Base-by-base conservation (phyloP, 2,797 vertebrate genomes). In the Todus mexicanus region DNA sequence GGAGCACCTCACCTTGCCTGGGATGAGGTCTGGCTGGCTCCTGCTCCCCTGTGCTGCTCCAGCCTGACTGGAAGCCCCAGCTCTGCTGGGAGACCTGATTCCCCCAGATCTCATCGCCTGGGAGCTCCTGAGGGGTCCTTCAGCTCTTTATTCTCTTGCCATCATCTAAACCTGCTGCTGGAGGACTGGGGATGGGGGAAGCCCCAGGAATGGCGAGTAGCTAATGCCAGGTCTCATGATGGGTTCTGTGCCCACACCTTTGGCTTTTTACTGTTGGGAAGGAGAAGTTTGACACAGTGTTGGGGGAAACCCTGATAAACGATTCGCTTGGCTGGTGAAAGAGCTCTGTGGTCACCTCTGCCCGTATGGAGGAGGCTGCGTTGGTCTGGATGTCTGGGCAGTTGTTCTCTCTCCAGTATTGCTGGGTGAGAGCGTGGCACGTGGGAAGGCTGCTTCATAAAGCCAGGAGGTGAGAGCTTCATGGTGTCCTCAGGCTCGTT, bases 31-130 rank as follows among this genome's bases (percentile, higher is more conserved):
- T 27, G 40, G 6, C 40, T 18, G 53, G 23, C 6, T n/a, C 19
- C 53, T 53, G n/a, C 47, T 69, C 23, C 63, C 42, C 31, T 4
- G 4, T 29, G 25, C 51, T 48, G 27, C n/a, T 64, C 18, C 82
- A 33, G 60, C 53, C n/a, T 42, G 47, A 26, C 29, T 51, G 73
- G 47, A 22, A 38, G 33, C 43, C 56, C 21, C 51, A 72, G 53
- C 54, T 59, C 71, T 73, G 12, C 43, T 59, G 31, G 13, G 18
- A 56, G 26, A 66, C 61, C 16, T 12, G 7, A 16, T 16, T 38
- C 7, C 15, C 16, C 26, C 17, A 0, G 0, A 42, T 77, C 18
- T 56, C 3, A 0, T 53, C 61, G 22, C 66, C 25, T 35, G n/a
- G 15, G n/a, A n/a, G 38, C 40, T 79, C 42, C 56, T 37, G 33